These are phyloP conservation scores for Meghimatium bilineatum DNA, from an alignment of 2,888 invertebrate genomes.

Conservation along the genomic window DNA sequence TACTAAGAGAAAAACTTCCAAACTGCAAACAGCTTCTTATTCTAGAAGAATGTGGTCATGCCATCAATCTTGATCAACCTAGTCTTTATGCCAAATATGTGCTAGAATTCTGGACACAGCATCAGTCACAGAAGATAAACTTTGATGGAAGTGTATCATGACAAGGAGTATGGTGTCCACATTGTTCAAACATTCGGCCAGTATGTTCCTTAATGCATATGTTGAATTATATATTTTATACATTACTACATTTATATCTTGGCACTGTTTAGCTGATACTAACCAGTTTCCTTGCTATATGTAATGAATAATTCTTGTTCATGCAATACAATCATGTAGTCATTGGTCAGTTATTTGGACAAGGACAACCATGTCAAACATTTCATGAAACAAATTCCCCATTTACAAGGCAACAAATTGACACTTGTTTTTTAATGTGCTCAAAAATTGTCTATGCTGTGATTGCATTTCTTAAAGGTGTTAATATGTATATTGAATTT, in stretches of 20 bases:
- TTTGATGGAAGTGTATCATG: not conserved
- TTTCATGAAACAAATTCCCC: not conserved
- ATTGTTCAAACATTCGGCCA: not conserved
- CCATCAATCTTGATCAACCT: constrained; percentile 65
- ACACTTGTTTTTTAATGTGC: not conserved
- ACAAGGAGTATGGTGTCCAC: not conserved
- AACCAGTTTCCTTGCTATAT: not conserved
- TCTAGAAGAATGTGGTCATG: constrained; percentile 71
- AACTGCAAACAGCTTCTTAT: constrained; percentile 65
- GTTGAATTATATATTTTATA: not conserved
- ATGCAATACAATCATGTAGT: not conserved
- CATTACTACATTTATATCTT: not conserved
- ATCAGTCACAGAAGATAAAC: not conserved
- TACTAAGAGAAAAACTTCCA: constrained; percentile 61
- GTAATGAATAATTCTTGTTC: not conserved
- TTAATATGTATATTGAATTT: not conserved
- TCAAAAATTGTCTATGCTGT: not conserved
- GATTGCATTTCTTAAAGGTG: not conserved
- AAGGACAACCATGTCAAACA: not conserved
- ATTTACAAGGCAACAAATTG: constrained; percentile 1
- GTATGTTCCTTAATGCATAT: not conserved
- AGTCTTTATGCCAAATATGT: constrained; percentile 42
- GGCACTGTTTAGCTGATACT: not conserved
- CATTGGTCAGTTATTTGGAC: not conserved
- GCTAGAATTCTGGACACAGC: constrained; percentile 44